phyloP scores from a whole-genome alignment of 92 coral and sea anemone genomes.

The Porites lobata region DNA sequence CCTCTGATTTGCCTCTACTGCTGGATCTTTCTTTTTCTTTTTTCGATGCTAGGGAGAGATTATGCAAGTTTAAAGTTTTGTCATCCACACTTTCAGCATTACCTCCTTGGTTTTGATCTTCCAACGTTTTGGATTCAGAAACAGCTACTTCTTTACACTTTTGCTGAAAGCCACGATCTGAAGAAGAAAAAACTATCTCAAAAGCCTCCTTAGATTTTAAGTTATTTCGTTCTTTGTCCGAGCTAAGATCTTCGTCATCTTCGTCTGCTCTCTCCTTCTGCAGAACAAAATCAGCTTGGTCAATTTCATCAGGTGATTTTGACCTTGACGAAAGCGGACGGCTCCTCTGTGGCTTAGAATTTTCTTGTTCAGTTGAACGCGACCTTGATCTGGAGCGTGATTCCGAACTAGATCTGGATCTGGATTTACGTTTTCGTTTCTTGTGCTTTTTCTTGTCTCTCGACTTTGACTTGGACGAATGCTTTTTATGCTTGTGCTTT shows the following conservation, averaged over 20 bases:
- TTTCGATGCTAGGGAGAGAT: not conserved
- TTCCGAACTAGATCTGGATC: constrained; percentile 68
- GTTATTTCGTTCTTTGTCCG: not conserved
- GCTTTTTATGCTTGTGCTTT: constrained; percentile 88
- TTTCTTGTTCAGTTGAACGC: constrained; percentile 17
- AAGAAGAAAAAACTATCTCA: not conserved
- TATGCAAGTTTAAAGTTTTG: not conserved
- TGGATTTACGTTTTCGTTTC: constrained; percentile 74
- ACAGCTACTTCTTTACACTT: not conserved
- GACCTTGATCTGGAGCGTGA: constrained; percentile 53
- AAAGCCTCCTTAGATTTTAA: not conserved
- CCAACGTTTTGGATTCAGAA: not conserved
- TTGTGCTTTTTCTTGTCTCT: constrained; percentile 82
- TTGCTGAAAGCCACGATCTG: constrained; percentile 16
- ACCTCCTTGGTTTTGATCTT: not conserved
- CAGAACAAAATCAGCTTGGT: constrained; percentile 27
- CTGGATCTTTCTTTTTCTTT: not conserved
- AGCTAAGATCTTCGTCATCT: not conserved
- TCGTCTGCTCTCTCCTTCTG: constrained; percentile 9
- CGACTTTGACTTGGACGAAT: constrained; percentile 58
- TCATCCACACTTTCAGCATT: not conserved
- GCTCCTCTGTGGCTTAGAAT: constrained; percentile 20
- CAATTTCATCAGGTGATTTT: constrained; percentile 47
- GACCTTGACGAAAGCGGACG: constrained; percentile 44
- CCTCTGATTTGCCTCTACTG: not conserved